These are phyloP conservation scores for Crocodylus rhombifer DNA, from an alignment of 2,797 vertebrate genomes.

Conservation along the genomic window DNA sequence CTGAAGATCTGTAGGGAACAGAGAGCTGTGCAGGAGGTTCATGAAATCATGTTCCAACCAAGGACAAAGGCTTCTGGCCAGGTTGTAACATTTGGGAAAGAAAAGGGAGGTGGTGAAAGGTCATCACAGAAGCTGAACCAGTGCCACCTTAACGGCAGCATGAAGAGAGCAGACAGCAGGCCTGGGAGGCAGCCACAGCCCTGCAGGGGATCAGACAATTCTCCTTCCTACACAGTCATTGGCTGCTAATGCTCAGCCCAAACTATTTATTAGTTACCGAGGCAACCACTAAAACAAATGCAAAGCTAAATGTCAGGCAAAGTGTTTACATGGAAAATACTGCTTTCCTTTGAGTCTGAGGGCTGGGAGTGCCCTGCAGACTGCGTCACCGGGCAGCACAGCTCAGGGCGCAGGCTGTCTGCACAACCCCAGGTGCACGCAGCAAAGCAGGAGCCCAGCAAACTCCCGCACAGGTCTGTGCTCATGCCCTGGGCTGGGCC, in stretches of 20 bases:
- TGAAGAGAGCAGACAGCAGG: conserved; percentile 17
- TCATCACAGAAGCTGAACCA: background rate
- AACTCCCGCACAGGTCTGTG: too few relatives aligned
- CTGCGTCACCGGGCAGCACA: conserved; percentile 21
- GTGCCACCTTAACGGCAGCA: background rate
- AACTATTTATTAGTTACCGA: conserved; percentile 75
- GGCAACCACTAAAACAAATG: conserved; percentile 77
- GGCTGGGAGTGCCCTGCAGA: conserved; percentile 45
- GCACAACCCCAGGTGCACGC: too few relatives aligned
- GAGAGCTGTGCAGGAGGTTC: background rate
- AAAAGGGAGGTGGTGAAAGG: background rate
- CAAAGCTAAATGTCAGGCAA: conserved; percentile 65
- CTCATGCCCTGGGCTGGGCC: too few relatives aligned
- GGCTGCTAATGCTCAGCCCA: conserved; percentile 69
- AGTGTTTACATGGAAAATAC: conserved; percentile 76
- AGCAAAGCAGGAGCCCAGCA: too few relatives aligned
- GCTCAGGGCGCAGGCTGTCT: too few relatives aligned
- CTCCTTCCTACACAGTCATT: conserved; percentile 47
- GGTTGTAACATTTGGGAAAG: background rate
- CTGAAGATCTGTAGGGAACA: background rate
- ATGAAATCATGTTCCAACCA: background rate
- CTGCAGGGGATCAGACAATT: conserved; percentile 46
- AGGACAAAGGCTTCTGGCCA: background rate
- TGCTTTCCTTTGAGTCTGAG: conserved; percentile 29
- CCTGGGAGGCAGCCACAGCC: conserved; percentile 39